Percentiles rank a stretch among this genome's conserved stretches.
Evolutionary conservation across 2,888 invertebrate species (phyloP).

Genomic region (Conops quadrifasciatus): DNA sequence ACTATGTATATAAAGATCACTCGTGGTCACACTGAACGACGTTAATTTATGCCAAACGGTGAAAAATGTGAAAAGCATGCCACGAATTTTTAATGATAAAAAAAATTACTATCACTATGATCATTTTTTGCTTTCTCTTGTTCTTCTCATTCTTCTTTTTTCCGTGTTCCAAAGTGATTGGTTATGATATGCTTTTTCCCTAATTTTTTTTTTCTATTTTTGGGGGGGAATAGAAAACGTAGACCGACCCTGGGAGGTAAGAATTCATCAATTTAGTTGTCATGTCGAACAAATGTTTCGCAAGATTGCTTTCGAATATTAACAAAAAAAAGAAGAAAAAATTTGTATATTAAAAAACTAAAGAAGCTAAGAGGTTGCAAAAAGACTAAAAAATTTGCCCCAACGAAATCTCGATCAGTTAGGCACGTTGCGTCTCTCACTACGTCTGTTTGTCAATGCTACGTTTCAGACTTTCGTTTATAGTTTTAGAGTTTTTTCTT

Average conservation of each 20-base stretch:
- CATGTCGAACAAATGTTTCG: slow-evolving; percentile 41
- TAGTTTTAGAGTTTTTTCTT: too few species aligned
- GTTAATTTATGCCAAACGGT: slow-evolving; percentile 37
- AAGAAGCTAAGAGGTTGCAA: not conserved
- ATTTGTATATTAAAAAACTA: not conserved
- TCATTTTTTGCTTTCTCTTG: not conserved
- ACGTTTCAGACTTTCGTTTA: too few species aligned
- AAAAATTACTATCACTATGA: not conserved
- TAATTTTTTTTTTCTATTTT: slow-evolving; percentile 6
- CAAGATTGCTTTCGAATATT: slow-evolving; percentile 36
- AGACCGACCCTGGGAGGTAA: slow-evolving; percentile 28
- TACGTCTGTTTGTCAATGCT: too few species aligned
- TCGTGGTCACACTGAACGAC: slow-evolving; percentile 46
- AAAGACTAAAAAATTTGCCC: not conserved
- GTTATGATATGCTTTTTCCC: slow-evolving; percentile 3
- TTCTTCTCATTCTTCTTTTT: not conserved
- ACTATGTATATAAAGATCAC: slow-evolving; percentile 44
- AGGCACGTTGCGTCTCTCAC: too few species aligned
- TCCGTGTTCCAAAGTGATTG: not conserved
- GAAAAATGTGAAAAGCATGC: slow-evolving; percentile 46
- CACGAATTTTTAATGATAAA: slow-evolving; percentile 43
- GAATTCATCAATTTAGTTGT: slow-evolving; percentile 39
- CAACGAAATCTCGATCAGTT: too few species aligned
- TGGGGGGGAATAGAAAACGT: not conserved
- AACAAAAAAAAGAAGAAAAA: too few species aligned